Evolutionary conservation across 2,113 vertebrate species (phyloP), one percentile per base, ranked within the genome.

Genomic region (Diphyllodes magnificus): DNA sequence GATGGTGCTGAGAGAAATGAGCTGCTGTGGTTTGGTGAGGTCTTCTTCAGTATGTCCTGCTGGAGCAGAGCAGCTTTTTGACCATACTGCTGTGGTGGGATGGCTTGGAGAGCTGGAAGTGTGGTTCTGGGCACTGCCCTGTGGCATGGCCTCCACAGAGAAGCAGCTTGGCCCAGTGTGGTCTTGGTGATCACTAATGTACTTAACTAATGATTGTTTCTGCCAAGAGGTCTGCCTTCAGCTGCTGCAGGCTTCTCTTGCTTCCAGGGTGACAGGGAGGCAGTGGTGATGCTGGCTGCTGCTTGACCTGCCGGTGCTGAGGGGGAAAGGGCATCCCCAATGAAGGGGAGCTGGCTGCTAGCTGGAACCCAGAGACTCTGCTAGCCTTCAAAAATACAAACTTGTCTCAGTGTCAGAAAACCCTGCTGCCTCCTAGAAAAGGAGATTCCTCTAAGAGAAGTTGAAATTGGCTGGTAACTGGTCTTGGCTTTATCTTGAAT

Each of bases 1-100:
- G 44, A 45, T 45, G 44, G n/a, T 8, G 7, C 10, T 50, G 59
- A 9, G 30, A 53, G 61, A 33, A 47, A 53, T 23, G 13, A 54
- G 6, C 2, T 57, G 37, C 8, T 92, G 20, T 28, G 33, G 15
- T 3, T 13, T 54, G 39, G 11, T 39, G 50, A 33, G 11, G 13
- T 45, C 9, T 63, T 49, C 47, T 78, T 50, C 1, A 3, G 6
- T 6, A 2, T 5, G 11, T 25, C 0, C 3, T 73, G 4, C 18
- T 84, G 7, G 25, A 15, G 13, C 9, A 57, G 42, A 53, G 10
- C 7, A 65, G 40, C 28, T 63, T 30, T 22, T 54, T 61, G 64
- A 7, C 15, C 1, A 0, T 5, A 1, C 0, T 44, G 13, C 22
- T 82, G 40, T 6, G 18, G 8, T 27, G 64, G 10, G 18, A 7